These are phyloP conservation scores for Leucoma salicis DNA, from an alignment of 2,888 invertebrate species.

Conservation along the genomic window DNA sequence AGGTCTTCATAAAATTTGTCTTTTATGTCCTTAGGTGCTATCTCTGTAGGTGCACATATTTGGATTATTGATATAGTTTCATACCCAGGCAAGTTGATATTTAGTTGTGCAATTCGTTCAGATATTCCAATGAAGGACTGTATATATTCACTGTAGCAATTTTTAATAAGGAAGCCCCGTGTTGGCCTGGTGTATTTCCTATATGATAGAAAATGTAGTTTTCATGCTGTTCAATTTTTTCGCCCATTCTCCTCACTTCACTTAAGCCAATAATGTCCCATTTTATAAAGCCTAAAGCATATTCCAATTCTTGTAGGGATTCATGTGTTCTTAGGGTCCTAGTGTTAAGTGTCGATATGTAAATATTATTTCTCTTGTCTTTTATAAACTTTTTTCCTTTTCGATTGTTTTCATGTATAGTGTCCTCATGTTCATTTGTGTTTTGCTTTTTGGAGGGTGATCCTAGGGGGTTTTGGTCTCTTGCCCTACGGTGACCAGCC, in stretches of 20 bases:
- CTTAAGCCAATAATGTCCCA: not conserved
- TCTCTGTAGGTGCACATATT: slow-evolving; percentile 5
- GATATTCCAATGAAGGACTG: slow-evolving; percentile 4
- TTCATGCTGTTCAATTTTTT: slow-evolving; percentile 3
- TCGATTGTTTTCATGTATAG: not conserved
- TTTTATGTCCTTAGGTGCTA: slow-evolving; percentile 1
- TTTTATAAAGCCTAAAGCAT: not conserved
- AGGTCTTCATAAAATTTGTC: not conserved
- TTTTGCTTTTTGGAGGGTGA: not conserved
- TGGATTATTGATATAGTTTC: slow-evolving; percentile 4
- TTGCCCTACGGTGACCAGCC: not conserved
- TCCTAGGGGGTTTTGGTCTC: slow-evolving; percentile 1
- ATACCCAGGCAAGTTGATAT: slow-evolving; percentile 3
- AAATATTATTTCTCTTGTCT: not conserved
- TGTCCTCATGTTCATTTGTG: not conserved
- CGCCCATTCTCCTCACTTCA: not conserved
- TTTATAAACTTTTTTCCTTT: not conserved
- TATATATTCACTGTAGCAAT: slow-evolving; percentile 1
- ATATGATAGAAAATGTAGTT: slow-evolving; percentile 5
- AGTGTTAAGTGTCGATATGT: not conserved
- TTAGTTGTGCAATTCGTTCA: slow-evolving; percentile 6
- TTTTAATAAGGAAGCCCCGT: slow-evolving; percentile 4
- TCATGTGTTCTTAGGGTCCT: slow-evolving; percentile 1
- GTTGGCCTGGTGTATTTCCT: slow-evolving; percentile 4
- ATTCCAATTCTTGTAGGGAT: not conserved